phyloP scores from a whole-genome alignment of 2,888 invertebrate species.

The Asteroscopus sphinx region DNA sequence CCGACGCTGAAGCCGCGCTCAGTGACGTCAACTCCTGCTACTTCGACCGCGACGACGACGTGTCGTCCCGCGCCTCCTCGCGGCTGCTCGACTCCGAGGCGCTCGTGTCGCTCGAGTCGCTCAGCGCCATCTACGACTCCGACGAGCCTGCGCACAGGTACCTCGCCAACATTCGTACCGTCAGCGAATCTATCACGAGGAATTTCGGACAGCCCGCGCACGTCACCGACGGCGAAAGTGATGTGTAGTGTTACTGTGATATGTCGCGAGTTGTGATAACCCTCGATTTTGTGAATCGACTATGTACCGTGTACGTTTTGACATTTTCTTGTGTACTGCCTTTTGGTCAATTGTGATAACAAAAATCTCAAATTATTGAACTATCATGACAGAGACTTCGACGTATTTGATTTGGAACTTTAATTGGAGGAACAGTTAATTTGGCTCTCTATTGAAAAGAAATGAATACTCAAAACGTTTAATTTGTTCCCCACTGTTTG shows the following conservation, averaged over 20 bases:
- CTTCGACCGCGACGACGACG: slow-evolving; percentile 93
- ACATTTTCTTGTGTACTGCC: slow-evolving; percentile 61
- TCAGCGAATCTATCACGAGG: slow-evolving; percentile 93
- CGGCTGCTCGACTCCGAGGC: slow-evolving; percentile 94
- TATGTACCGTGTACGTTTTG: slow-evolving; percentile 44
- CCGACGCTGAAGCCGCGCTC: slow-evolving; percentile 96
- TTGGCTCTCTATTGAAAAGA: slow-evolving; percentile 78
- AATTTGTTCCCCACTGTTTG: slow-evolving; percentile 49
- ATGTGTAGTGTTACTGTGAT: slow-evolving; percentile 84
- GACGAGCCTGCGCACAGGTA: slow-evolving; percentile 91
- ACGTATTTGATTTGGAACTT: slow-evolving; percentile 56
- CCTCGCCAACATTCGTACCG: slow-evolving; percentile 93
- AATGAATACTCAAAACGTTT: slow-evolving; percentile 77
- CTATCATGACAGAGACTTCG: slow-evolving; percentile 70
- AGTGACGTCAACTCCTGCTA: slow-evolving; percentile 96
- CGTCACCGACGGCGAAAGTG: slow-evolving; percentile 92
- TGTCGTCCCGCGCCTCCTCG: slow-evolving; percentile 95
- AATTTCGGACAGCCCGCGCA: slow-evolving; percentile 93
- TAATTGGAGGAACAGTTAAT: slow-evolving; percentile 57
- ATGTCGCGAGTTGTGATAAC: slow-evolving; percentile 54
- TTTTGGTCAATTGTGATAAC: slow-evolving; percentile 74
- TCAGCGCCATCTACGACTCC: slow-evolving; percentile 95
- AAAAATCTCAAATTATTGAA: slow-evolving; percentile 66
- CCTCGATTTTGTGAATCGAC: slow-evolving; percentile 49
- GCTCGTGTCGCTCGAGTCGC: slow-evolving; percentile 93